Conservation (phyloP, 2,888 invertebrate species). For the Hypsopygia costalis region DNA sequence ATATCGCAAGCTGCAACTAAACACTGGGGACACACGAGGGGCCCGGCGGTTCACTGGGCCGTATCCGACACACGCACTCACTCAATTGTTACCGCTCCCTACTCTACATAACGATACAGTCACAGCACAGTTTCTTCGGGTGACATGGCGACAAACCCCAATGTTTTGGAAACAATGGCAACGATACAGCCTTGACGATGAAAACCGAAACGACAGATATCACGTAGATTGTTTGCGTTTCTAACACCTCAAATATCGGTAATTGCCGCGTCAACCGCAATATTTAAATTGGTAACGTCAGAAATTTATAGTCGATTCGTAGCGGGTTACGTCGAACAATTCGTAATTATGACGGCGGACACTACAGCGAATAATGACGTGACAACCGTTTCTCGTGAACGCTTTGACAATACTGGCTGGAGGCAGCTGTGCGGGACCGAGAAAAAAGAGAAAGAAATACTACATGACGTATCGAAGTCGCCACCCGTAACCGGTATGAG, state of each 20-base stretch:
- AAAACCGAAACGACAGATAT: conserved; percentile 32
- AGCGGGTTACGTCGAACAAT: conserved; percentile 43
- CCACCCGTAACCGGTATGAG: conserved; percentile 36
- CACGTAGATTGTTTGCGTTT: conserved; percentile 17
- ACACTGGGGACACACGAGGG: conserved; percentile 56
- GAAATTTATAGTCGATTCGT: conserved; percentile 33
- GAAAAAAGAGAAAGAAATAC: conserved; percentile 75
- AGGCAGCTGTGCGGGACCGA: conserved; percentile 65
- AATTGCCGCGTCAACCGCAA: conserved; percentile 24
- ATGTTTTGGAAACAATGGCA: conserved; percentile 68
- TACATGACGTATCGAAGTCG: conserved; percentile 43
- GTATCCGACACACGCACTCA: conserved; percentile 66
- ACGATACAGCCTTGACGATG: conserved; percentile 34
- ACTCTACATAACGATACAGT: conserved; percentile 47
- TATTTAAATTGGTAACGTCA: conserved; percentile 24
- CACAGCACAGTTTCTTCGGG: conserved; percentile 48
- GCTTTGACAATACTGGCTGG: conserved; percentile 68
- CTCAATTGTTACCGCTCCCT: conserved; percentile 57
- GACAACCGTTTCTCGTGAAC: conserved; percentile 53
- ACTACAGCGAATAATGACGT: conserved; percentile 36
- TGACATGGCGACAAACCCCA: conserved; percentile 50
- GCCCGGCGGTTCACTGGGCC: conserved; percentile 57
- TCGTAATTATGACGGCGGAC: conserved; percentile 54
- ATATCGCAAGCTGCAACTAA: conserved; percentile 40
- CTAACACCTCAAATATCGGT: conserved; percentile 10